These are phyloP conservation scores for Apus apus DNA, from an alignment of 2,113 vertebrate species.

Conservation along the genomic window DNA sequence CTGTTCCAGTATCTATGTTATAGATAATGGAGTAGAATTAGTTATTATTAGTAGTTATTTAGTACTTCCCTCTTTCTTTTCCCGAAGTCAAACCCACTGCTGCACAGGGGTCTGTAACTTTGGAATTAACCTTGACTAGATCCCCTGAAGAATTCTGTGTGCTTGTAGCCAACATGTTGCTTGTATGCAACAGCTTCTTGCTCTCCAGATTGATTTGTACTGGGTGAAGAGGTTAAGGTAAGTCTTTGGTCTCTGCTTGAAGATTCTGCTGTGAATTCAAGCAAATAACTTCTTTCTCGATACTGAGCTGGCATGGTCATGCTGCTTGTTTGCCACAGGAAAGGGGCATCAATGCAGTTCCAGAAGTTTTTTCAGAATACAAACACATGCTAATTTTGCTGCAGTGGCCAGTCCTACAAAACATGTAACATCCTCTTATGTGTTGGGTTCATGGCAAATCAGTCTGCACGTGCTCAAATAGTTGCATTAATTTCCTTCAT, in stretches of 20 bases:
- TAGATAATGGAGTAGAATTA: background rate
- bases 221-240: background rate
- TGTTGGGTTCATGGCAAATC: background rate
- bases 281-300: background rate
- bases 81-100: background rate
- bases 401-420: background rate
- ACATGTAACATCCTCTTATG: no score
- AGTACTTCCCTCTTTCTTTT: background rate
- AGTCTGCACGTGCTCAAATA: background rate
- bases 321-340: background rate
- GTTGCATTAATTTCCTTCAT: background rate
- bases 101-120: background rate
- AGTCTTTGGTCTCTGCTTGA: background rate
- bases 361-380: background rate
- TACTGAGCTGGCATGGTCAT: background rate
- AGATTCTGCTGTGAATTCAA: background rate
- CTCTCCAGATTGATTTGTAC: background rate
- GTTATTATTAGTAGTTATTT: background rate
- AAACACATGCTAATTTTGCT: background rate
- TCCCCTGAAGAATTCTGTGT: background rate
- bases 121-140: background rate
- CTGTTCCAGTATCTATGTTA: rapidly evolving
- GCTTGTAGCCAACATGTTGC: background rate
- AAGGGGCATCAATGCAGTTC: background rate
- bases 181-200: background rate